phyloP scores from a whole-genome alignment of 2,113 vertebrate species.

The Labeo catla region DNA sequence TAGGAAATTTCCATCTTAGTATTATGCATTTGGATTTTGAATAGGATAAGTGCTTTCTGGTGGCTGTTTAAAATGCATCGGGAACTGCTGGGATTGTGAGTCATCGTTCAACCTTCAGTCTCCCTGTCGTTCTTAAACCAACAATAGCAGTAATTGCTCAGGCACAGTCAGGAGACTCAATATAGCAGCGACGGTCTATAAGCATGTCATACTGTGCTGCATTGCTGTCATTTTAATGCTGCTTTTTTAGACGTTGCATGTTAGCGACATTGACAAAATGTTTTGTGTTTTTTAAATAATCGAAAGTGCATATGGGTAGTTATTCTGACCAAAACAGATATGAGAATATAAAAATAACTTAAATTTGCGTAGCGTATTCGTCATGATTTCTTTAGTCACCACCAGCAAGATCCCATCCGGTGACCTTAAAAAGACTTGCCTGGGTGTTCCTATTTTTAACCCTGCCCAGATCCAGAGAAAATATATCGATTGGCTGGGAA shows the following conservation, averaged over 20 bases:
- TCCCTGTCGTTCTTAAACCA: constrained; percentile 38
- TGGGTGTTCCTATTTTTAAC: constrained; percentile 73
- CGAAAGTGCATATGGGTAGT: not conserved
- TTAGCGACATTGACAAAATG: not conserved
- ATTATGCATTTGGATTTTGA: not conserved
- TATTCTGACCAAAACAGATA: not conserved
- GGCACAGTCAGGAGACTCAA: constrained; percentile 34
- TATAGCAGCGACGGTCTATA: constrained; percentile 42
- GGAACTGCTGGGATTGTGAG: constrained; percentile 25
- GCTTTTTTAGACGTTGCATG: not conserved
- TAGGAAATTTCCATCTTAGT: not conserved
- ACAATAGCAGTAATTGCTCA: constrained; percentile 48
- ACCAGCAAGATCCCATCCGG: constrained; percentile 27
- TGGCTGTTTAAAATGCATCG: constrained; percentile 15
- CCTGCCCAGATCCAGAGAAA: constrained; percentile 31
- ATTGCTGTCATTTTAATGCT: constrained; percentile 47
- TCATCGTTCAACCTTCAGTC: constrained; percentile 40
- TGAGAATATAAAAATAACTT: not conserved
- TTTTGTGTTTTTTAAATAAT: too few species aligned
- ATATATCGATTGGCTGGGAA: constrained; percentile 48
- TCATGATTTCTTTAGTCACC: constrained; percentile 42
- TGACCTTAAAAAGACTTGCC: constrained; percentile 75
- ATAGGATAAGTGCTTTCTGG: constrained; percentile 4
- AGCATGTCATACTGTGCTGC: constrained; percentile 42
- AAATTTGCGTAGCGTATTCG: not conserved